Base-by-base conservation (phyloP, 1,140 invertebrate genomes). In the Bactericera cockerelli region DNA sequence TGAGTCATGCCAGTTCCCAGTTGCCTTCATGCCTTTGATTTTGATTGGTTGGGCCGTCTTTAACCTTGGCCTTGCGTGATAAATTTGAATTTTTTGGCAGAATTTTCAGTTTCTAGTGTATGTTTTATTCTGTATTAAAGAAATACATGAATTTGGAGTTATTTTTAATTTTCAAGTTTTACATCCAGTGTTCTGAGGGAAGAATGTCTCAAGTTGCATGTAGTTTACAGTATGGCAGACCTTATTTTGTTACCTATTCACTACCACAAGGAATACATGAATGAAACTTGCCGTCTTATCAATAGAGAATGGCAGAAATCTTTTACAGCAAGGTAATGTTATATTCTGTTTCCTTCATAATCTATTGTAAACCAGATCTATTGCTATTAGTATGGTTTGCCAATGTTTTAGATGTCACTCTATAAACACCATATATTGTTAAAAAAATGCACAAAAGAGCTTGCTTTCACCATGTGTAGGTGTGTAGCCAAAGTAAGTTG, bases 281-380 rank as follows among this genome's bases (percentile, higher is more conserved):
- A 49, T 49, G 42, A 49, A 49, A 49, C 42, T 49, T 49, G 42
- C 22, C 42, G 42, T 49, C 42, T 49, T n/a, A 49, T 49, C 42
- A 49, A 49, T n/a, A 49, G 42, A n/a, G 42, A 49, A 22, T 49
- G 42, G 42, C n/a, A 4, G n/a, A 49, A 22, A 49, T 19, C n/a
- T n/a, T 49, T 49, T 16, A 49, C 42, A 8, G 42, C 42, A 16
- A 49, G 42, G 42, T 49, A 49, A 19, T 49, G n/a, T n/a, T n/a
- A n/a, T n/a, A n/a, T n/a, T n/a, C n/a, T n/a, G n/a, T n/a, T n/a
- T n/a, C n/a, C n/a, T n/a, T n/a, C n/a, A n/a, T n/a, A n/a, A n/a
- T n/a, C n/a, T n/a, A n/a, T n/a, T n/a, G n/a, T n/a, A n/a, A n/a
- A n/a, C n/a, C n/a, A n/a, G n/a, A n/a, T n/a, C n/a, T n/a, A n/a